phyloP scores from a whole-genome alignment of 2,888 invertebrate genomes.

The Pollenia griseotomentosa region DNA sequence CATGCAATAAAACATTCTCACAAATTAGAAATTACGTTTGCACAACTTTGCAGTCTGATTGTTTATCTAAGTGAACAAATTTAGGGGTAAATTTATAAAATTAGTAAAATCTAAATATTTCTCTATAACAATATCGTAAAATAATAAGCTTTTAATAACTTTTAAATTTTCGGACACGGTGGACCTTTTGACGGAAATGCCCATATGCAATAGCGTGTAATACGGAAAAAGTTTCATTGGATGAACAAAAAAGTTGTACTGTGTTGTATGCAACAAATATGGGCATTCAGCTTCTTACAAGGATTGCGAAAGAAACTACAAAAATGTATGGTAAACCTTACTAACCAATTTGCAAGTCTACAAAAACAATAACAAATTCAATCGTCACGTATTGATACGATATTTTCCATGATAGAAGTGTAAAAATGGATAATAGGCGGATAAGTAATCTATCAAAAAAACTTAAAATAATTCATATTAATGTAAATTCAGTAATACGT shows the following conservation, averaged over 20 bases:
- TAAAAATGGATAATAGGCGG: constrained; percentile 10
- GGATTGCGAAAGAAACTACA: background rate
- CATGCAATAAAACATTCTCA: no score
- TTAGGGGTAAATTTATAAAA: no score
- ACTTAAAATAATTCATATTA: constrained; percentile 2
- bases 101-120: no score
- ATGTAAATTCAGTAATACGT: no score
- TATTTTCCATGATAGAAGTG: constrained; percentile 6
- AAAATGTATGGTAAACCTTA: background rate
- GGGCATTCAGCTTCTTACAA: constrained; percentile 7
- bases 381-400: background rate
- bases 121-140: no score
- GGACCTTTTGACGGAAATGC: no score
- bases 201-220: no score
- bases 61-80: no score
- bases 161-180: no score
- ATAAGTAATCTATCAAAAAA: background rate
- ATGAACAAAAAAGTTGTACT: constrained; percentile 6
- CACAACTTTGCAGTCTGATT: no score
- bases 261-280: constrained; percentile 41
- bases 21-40: no score
- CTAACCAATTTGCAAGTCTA: constrained; percentile 1
- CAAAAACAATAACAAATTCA: constrained; percentile 3
- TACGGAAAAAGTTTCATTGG: background rate
- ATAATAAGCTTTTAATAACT: no score